Evolutionary conservation across 1,140 invertebrate species (phyloP), one percentile per base, ranked within the genome.

Genomic region (Drosophila parabipectinata): DNA sequence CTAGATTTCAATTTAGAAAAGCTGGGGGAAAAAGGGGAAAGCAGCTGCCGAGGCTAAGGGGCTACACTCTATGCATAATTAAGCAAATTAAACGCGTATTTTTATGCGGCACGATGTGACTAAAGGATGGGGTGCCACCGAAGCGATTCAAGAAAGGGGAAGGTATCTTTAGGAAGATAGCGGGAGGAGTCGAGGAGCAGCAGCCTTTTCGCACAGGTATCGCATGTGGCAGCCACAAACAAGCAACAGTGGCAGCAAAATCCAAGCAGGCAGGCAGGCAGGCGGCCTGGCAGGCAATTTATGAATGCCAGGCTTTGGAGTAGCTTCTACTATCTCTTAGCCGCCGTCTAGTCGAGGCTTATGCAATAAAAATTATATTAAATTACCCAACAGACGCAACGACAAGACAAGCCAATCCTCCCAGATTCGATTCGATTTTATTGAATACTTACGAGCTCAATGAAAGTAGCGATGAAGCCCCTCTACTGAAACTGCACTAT

Each of bases 361-460:
- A 83, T 88, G 83, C 64, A 89, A 88, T 88, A 87, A 87, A 87
- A 88, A 87, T 87, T 88, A 87, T 87, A 87, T 87, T 87, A 83
- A 87, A 87, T 87, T 87, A 87, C 83, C 79, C 59, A 61, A 75
- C 63, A 77, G 82, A 81, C 78, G 79, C 75, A 61, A 66, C 52
- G 66, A 79, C 76, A 78, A 69, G 62, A 55, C 66, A 56, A 68
- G 66, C 66, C 63, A 68, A 69, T 69, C 67, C 67, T 57, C 52
- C 67, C 41, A 48, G 72, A 66, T 75, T 66, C 63, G 61, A 63
- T 78, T 63, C 78, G 75, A 88, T 89, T 88, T 87, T 87, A 87
- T 87, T 87, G 83, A 87, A 88, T 67, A 82, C 66, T 84, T 82
- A 82, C 63, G 79, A 72, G 59, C 81, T 81, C 69, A 76, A 69